A percentile compares a stretch with the other conserved stretches of the same genome.
Conservation (phyloP, 2,797 vertebrate genomes). For the Nyctibius grandis region DNA sequence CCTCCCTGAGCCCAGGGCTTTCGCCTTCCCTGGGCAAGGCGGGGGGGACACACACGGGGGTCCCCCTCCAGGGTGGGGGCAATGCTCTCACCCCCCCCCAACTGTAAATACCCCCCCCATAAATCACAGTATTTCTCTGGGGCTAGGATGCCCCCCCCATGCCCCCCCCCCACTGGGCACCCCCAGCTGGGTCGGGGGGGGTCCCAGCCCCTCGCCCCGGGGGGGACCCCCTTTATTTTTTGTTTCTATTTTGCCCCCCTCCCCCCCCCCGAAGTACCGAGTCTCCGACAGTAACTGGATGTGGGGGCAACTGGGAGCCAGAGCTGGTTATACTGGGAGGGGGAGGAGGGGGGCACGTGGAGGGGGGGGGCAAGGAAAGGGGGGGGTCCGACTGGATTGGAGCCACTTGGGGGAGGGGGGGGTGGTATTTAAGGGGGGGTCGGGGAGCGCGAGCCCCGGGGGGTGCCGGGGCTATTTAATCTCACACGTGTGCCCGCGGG, state of each 20-base stretch:
- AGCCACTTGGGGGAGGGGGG: background rate
- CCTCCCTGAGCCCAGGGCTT: background rate
- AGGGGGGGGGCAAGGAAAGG: too few relatives aligned
- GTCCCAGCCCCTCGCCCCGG: background rate
- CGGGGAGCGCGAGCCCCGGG: background rate
- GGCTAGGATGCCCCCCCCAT: background rate
- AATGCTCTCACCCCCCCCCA: background rate
- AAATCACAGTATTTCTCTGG: background rate
- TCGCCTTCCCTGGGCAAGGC: background rate
- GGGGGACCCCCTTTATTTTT: background rate
- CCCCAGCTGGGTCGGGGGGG: background rate
- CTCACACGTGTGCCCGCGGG: conserved; percentile 54
- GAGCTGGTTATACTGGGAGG: background rate
- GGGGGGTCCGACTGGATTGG: background rate
- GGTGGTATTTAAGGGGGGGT: background rate
- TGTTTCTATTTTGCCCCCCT: background rate
- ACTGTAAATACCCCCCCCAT: background rate
- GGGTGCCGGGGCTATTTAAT: conserved; percentile 17
- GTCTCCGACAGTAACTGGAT: conserved; percentile 10
- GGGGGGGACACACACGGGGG: background rate
- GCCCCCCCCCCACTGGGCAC: background rate
- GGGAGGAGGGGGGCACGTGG: background rate
- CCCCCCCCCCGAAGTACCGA: background rate
- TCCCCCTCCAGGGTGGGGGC: background rate
- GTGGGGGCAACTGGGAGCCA: background rate